Evolutionary conservation across 2,888 invertebrate genomes (phyloP).

Genomic region (Platycnemis pennipes): DNA sequence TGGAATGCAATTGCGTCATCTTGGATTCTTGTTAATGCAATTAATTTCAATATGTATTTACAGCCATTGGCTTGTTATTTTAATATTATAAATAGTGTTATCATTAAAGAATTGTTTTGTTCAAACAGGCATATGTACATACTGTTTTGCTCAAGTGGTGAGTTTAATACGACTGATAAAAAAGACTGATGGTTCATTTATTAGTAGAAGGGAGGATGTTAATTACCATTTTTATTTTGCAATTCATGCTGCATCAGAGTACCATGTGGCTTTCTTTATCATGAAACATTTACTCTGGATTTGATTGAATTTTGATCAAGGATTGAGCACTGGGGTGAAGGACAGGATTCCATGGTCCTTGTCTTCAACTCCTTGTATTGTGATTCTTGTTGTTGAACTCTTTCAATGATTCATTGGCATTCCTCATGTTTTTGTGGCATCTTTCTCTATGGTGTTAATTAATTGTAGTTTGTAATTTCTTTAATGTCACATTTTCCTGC

Average conservation of each 20-base stretch:
- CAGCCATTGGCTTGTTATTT: constrained; percentile 43
- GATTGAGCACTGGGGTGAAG: background rate
- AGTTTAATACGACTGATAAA: constrained; percentile 55
- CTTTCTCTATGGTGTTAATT: background rate
- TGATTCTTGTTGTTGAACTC: background rate
- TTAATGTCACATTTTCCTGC: background rate
- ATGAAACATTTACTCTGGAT: constrained; percentile 1
- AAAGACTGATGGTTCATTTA: constrained; percentile 66
- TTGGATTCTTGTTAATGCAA: constrained; percentile 11
- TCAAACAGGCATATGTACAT: constrained; percentile 60
- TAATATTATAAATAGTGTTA: constrained; percentile 25
- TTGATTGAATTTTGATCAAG: background rate
- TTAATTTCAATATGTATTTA: constrained; percentile 25
- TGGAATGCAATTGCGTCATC: constrained; percentile 26
- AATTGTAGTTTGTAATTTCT: background rate
- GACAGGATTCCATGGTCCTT: background rate
- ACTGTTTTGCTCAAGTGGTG: constrained; percentile 64
- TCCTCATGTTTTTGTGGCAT: background rate
- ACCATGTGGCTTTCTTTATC: background rate
- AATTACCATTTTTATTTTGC: constrained; percentile 37
- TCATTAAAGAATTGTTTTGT: constrained; percentile 40
- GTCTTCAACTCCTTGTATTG: background rate
- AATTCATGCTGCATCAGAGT: constrained; percentile 19
- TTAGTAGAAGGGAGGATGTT: constrained; percentile 28
- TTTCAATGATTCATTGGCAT: constrained; percentile 14